These are phyloP conservation scores for Stenopsyche tienmushanensis DNA, from an alignment of 1,140 invertebrate genomes.

Conservation along the genomic window DNA sequence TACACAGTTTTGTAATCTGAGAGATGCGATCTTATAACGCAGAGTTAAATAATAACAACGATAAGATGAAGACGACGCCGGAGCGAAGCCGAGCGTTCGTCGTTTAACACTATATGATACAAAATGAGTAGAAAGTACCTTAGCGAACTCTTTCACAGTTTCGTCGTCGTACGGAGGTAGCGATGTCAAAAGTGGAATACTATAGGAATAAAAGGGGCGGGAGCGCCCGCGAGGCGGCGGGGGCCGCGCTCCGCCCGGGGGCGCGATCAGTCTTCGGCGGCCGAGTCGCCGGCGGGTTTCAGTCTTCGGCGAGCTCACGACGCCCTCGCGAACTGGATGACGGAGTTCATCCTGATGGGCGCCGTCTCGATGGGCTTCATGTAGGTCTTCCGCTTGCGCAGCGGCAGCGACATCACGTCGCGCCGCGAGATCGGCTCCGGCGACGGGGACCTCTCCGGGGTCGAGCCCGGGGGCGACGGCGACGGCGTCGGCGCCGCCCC, in stretches of 20 bases:
- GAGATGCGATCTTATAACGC: neutral
- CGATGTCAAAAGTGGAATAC: conserved; percentile 36
- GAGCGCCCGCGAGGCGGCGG: neutral
- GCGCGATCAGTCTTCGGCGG: neutral
- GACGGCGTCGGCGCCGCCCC: conserved; percentile 56
- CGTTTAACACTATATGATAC: neutral
- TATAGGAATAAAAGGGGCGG: conserved; percentile 29
- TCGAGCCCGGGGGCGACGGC: conserved; percentile 60
- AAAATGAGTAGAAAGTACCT: neutral
- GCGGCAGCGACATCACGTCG: conserved; percentile 69
- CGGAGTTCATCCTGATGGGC: conserved; percentile 68
- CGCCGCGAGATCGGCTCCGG: conserved; percentile 55
- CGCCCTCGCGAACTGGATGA: conserved; percentile 78
- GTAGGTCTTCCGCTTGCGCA: conserved; percentile 78
- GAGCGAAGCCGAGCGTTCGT: neutral
- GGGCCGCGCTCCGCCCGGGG: neutral
- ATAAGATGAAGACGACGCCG: neutral
- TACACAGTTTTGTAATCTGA: conserved; percentile 5
- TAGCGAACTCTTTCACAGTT: neutral
- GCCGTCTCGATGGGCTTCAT: conserved; percentile 65
- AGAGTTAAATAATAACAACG: too few relatives aligned
- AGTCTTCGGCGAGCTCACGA: conserved; percentile 51
- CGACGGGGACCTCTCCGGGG: conserved; percentile 60
- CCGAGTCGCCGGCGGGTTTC: neutral
- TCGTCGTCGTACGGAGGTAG: conserved; percentile 31